Percentiles rank a stretch among this genome's conserved stretches.
These are phyloP conservation scores for Aphrocallistes beatrix DNA, from an alignment of 37 sponge, comb jelly and placozoan genomes.

Conservation along the genomic window DNA sequence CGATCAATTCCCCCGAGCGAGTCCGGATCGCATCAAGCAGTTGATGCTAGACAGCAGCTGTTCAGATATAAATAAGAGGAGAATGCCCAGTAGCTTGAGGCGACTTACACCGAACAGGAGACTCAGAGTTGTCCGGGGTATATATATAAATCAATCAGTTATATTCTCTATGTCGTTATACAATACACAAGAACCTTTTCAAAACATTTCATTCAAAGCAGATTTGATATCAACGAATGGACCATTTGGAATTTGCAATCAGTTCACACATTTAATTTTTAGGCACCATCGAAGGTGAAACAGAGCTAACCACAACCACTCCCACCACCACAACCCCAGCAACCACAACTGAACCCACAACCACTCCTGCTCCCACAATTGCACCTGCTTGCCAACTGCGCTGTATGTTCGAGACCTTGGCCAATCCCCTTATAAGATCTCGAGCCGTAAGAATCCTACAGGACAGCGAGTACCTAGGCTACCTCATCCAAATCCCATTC, in stretches of 20 bases:
- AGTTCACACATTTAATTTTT: background rate
- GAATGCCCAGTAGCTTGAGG: background rate
- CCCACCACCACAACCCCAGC: background rate
- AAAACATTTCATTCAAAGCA: too few species aligned
- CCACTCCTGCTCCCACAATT: background rate
- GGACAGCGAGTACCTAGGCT: background rate
- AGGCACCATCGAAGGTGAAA: slow-evolving; percentile 5
- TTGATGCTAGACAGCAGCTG: background rate
- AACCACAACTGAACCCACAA: background rate
- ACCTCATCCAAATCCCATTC: background rate
- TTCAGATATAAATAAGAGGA: background rate
- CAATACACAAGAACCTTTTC: too few species aligned
- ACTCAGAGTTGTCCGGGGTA: background rate
- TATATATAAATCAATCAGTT: too few species aligned
- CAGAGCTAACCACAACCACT: background rate
- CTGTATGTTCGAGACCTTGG: background rate
- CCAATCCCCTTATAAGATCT: background rate
- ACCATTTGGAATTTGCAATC: too few species aligned
- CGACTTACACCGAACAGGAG: background rate
- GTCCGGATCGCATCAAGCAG: background rate
- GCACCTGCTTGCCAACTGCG: background rate
- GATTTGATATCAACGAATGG: too few species aligned
- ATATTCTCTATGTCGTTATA: too few species aligned
- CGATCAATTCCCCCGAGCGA: background rate
- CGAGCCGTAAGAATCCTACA: background rate